phyloP scores from a whole-genome alignment of 2,797 vertebrate genomes.

The Arrhamphus sclerolepis region DNA sequence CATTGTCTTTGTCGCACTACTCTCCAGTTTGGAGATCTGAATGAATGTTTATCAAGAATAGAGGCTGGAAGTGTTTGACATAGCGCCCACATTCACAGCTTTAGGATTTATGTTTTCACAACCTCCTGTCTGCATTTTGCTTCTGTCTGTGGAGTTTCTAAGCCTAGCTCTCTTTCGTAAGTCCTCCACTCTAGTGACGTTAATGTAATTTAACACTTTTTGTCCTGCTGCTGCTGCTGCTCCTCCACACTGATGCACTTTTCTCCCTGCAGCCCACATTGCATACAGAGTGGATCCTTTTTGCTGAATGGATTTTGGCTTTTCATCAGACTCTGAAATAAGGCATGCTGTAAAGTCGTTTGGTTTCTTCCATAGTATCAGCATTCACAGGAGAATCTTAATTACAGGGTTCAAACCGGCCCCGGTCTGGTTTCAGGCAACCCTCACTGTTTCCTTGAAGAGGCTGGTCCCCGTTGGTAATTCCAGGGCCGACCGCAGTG shows the following conservation, averaged over 20 bases:
- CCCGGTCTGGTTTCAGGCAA: constrained; percentile 79
- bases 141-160: constrained; percentile 42
- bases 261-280: constrained; percentile 54
- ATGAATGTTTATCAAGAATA: constrained; percentile 16
- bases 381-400: constrained; percentile 82
- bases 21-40: constrained; percentile 13
- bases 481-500: constrained; percentile 82
- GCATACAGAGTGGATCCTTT: constrained; percentile 59
- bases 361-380: constrained; percentile 83
- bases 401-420: constrained; percentile 80
- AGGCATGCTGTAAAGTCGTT: constrained; percentile 81
- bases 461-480: constrained; percentile 77
- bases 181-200: constrained; percentile 41
- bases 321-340: constrained; percentile 71
- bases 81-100: not conserved
- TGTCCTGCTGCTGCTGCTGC: constrained; percentile 24
- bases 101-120: constrained; percentile 21
- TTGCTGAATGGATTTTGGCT: constrained; percentile 79
- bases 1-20: constrained; percentile 46
- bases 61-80: not conserved
- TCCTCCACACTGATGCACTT: constrained; percentile 63
- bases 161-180: constrained; percentile 30
- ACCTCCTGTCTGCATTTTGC: constrained; percentile 24
- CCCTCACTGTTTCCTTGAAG: constrained; percentile 77
- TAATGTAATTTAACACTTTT: constrained; percentile 57